phyloP scores from a whole-genome alignment of 2,113 vertebrate species.

The Dicrurus megarhynchus region DNA sequence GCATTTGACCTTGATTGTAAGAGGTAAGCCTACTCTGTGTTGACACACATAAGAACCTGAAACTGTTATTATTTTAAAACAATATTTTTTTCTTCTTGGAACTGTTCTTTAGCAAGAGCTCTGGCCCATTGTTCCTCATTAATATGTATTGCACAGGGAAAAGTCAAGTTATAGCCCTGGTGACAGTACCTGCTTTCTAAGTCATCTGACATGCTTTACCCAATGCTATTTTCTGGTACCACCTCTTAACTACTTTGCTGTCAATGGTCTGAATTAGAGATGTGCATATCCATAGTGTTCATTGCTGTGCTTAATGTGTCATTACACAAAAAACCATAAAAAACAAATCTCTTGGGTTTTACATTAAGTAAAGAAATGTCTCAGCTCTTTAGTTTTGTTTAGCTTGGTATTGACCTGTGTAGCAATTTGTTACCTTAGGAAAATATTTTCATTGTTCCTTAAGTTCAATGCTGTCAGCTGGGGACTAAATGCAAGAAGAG shows the following conservation, averaged over 20 bases:
- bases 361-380: not conserved
- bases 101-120: not conserved
- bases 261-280: not conserved
- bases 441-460: not conserved
- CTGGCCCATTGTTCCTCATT: not conserved
- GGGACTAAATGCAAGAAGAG: not conserved
- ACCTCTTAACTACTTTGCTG: not conserved
- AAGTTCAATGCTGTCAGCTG: not conserved
- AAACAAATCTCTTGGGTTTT: not conserved
- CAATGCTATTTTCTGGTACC: not conserved
- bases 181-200: not conserved
- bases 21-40: not conserved
- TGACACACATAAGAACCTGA: not conserved
- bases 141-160: not conserved
- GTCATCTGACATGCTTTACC: not conserved
- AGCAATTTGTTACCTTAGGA: not conserved
- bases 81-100: not conserved
- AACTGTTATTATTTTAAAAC: not conserved
- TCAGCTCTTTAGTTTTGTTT: not conserved
- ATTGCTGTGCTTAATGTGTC: not conserved
- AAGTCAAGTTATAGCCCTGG: not conserved
- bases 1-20: not conserved
- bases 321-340: not conserved
- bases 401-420: not conserved
- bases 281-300: not conserved